Base-by-base conservation (phyloP, 2,113 vertebrate genomes). In the Caloenas nicobarica region DNA sequence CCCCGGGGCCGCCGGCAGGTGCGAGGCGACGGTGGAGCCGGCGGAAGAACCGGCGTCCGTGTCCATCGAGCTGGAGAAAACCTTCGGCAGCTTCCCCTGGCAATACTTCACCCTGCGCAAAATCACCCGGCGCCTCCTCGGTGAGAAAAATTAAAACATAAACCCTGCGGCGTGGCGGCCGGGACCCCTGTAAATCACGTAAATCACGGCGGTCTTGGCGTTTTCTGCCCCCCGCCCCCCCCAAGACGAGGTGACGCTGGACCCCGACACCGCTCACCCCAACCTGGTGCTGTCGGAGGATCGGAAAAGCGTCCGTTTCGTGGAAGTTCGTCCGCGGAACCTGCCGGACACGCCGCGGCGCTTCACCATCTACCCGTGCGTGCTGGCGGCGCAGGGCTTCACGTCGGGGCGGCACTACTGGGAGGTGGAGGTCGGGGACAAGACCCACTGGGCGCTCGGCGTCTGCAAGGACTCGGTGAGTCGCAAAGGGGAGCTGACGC, bases 341-440 rank as follows among this genome's bases (percentile, higher is more conserved):
- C 46, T 98, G 15, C 96, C 97, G 3, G 96, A 97, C 17, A 97
- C 92, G 16, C 97, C 97, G 0, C 87, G 58, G 3, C 95, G 97
- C 11, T 98, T 98, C 90, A 97, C 97, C 78, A 86, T 94, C 58
- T 98, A 97, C 16, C 97, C 97, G 50, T 97, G 97, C 5, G 97
- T 98, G 54, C 70, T 98, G 61, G 97, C 92, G 4, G 93, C 97
- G 2, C 96, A 97, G 77, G 97, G 97, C 5, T 98, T 98, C 69
- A 97, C 97, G 61, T 97, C 97, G 7, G 97, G 97, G 4, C 96
- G 96, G 5, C 97, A 98, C 26, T 98, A 97, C 82, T 98, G 97
- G 97, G 97, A 98, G 51, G 97, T 98, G 44, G 97, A 98, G 33
- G 97, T 97, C 31, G 97, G 97, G 1, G 96, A 97, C 29, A 98